A percentile compares a stretch with the other conserved stretches of the same genome.
Evolutionary conservation across 2,113 vertebrate genomes (phyloP).

Genomic region (Aegotheles bennettii): DNA sequence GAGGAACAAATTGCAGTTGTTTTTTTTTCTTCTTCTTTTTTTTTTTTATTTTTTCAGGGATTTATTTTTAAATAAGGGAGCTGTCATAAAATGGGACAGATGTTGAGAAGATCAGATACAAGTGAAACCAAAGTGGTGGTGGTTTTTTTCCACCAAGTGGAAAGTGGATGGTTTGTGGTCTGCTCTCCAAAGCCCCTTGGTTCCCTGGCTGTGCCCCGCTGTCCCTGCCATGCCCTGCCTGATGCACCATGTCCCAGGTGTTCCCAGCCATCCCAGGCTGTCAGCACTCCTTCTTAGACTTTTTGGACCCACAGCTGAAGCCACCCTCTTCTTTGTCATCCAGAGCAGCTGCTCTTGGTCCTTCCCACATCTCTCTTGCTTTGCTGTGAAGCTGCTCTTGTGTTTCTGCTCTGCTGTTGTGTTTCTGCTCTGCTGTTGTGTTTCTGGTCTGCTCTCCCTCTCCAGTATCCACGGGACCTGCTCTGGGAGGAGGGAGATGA

Average conservation of each 20-base stretch:
- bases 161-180: not conserved
- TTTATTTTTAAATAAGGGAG: conserved; percentile 47
- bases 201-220: not conserved
- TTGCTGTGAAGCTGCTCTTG: not conserved
- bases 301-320: not conserved
- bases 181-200: not conserved
- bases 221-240: not conserved
- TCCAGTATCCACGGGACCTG: not conserved
- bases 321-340: not conserved
- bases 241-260: not conserved
- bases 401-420: not conserved
- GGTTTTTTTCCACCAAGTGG: not conserved
- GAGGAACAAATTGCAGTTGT: conserved; percentile 51
- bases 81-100: conserved; percentile 12
- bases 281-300: not conserved
- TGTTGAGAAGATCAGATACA: conserved; percentile 10
- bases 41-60: not conserved
- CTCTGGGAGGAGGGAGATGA: not conserved
- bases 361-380: not conserved
- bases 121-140: not conserved
- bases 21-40: not conserved
- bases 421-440: not conserved
- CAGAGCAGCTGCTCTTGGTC: not conserved
- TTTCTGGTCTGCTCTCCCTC: not conserved
- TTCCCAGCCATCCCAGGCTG: not conserved